These are phyloP conservation scores for Acleris emargana DNA, from an alignment of 2,888 invertebrate species.

Conservation along the genomic window DNA sequence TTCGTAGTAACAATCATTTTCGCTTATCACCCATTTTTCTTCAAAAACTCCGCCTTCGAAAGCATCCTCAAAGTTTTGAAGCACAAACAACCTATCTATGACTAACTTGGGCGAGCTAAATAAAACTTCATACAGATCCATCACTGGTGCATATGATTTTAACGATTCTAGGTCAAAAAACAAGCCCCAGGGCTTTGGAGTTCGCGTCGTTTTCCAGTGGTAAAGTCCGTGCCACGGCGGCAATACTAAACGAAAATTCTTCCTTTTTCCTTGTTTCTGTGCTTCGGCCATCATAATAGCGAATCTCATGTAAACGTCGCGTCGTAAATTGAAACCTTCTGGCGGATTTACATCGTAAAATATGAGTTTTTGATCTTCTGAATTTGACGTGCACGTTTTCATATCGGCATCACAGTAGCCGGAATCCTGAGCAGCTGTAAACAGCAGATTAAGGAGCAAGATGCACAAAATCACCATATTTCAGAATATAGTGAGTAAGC, in stretches of 20 bases:
- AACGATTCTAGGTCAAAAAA: constrained; percentile 95
- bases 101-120: constrained; percentile 54
- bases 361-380: constrained; percentile 84
- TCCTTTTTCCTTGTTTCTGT: constrained; percentile 72
- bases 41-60: constrained; percentile 91
- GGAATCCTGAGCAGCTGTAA: constrained; percentile 21
- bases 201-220: constrained; percentile 89
- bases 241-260: constrained; percentile 88
- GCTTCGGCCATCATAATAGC: constrained; percentile 91
- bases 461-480: constrained; percentile 20
- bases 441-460: constrained; percentile 21
- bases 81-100: constrained; percentile 90
- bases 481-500: neutral
- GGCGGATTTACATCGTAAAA: constrained; percentile 97
- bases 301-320: constrained; percentile 97
- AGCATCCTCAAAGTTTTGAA: constrained; percentile 94
- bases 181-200: constrained; percentile 88
- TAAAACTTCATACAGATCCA: constrained; percentile 93
- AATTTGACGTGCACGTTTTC: constrained; percentile 16
- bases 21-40: constrained; percentile 90
- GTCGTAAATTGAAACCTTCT: constrained; percentile 97
- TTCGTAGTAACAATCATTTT: constrained; percentile 68
- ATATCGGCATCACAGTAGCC: constrained; percentile 27
- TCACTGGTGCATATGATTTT: constrained; percentile 90
- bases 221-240: constrained; percentile 96